A percentile compares a stretch with the other conserved stretches of the same genome.
Conservation (phyloP, 53 echinoderm and acorn worm species). For the Echinarachnius parma region DNA sequence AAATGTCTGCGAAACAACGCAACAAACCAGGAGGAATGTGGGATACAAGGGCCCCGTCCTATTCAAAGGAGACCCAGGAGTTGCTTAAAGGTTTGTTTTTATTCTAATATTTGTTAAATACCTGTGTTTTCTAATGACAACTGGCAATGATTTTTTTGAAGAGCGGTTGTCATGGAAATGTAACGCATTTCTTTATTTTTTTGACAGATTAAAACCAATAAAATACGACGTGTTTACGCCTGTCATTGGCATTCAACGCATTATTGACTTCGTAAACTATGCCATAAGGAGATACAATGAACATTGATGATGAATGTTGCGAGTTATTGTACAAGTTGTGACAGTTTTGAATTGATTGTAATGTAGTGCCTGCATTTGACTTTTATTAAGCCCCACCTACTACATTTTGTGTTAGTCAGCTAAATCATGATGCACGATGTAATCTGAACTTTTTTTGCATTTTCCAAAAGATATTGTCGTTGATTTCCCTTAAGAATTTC, state of each 20-base stretch:
- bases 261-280: too few species aligned
- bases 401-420: background rate
- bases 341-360: too few species aligned
- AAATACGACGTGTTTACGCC: background rate
- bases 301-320: too few species aligned
- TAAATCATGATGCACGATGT: too few species aligned
- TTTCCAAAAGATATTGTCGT: too few species aligned
- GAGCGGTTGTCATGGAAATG: conserved; percentile 19
- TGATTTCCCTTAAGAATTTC: too few species aligned
- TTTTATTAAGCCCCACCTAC: background rate
- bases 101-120: background rate
- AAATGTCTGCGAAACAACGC: conserved; percentile 64
- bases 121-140: background rate
- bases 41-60: conserved; percentile 79
- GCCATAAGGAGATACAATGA: too few species aligned
- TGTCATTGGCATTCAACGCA: too few species aligned
- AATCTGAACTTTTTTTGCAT: too few species aligned
- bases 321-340: too few species aligned
- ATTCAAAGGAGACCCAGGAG: conserved; percentile 86
- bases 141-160: conserved; percentile 11
- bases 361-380: background rate
- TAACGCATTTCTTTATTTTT: background rate
- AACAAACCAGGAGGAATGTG: conserved; percentile 74
- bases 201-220: background rate
- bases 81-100: conserved; percentile 65